A percentile compares a stretch with the other conserved stretches of the same genome.
phyloP scores from a whole-genome alignment of 2,888 invertebrate genomes.

The Glaucopsyche alexis region DNA sequence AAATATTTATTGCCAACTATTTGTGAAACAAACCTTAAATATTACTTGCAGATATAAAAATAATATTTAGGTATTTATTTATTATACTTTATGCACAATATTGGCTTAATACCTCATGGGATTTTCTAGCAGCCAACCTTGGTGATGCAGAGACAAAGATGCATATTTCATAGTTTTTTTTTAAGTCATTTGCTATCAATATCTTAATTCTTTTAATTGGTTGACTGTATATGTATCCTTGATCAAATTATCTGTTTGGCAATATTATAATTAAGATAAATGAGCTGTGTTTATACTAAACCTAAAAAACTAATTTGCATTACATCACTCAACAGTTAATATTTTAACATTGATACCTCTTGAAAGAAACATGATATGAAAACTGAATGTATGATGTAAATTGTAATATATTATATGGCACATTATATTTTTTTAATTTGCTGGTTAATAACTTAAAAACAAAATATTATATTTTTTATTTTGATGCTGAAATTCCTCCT shows the following conservation, averaged over 20 bases:
- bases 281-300: constrained; percentile 13
- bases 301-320: constrained; percentile 28
- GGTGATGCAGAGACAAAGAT: too few relatives aligned
- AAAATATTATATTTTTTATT: background rate
- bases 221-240: constrained; percentile 17
- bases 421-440: too few relatives aligned
- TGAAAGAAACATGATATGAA: background rate
- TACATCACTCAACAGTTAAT: constrained; percentile 24
- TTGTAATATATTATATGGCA: too few relatives aligned
- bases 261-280: constrained; percentile 30
- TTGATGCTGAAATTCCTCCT: background rate
- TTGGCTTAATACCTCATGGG: too few relatives aligned
- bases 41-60: background rate
- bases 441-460: background rate
- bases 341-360: background rate
- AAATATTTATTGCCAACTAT: too few relatives aligned
- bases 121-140: too few relatives aligned
- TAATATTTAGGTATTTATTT: background rate
- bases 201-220: background rate
- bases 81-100: too few relatives aligned
- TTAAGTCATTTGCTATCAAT: background rate
- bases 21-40: background rate
- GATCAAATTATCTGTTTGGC: constrained; percentile 26
- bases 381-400: background rate
- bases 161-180: background rate